Conservation (phyloP, 2,113 vertebrate genomes). For the Hypocryptadius cinnamomeus region DNA sequence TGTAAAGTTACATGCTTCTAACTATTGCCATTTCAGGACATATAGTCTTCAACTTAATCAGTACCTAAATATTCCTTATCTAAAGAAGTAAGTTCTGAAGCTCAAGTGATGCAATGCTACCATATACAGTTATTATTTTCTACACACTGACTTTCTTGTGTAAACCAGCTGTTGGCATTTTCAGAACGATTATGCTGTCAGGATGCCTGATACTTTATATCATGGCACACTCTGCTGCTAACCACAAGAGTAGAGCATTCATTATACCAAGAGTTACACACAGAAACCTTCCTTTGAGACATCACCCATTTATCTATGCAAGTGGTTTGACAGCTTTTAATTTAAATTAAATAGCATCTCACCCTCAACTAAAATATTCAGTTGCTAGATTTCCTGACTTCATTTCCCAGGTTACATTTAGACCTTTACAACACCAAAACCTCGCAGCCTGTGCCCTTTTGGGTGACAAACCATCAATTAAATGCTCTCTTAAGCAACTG, state of each 20-base stretch:
- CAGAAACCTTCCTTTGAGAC: background rate
- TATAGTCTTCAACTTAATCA: background rate
- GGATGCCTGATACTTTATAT: background rate
- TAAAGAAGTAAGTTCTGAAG: background rate
- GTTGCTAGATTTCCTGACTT: background rate
- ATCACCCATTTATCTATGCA: background rate
- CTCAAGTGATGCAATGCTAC: background rate
- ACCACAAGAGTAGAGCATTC: background rate
- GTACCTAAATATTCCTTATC: background rate
- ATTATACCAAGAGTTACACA: background rate
- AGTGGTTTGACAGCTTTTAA: background rate
- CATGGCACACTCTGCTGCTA: background rate
- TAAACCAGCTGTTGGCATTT: background rate
- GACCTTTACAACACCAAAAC: background rate
- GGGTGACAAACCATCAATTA: background rate
- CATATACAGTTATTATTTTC: background rate
- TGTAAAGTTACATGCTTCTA: background rate
- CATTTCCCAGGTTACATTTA: background rate
- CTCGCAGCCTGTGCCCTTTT: background rate
- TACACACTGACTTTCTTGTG: background rate
- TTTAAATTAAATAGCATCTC: background rate
- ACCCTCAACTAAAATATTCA: background rate
- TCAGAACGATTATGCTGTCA: background rate
- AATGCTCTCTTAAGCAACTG: background rate
- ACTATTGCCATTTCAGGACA: background rate